phyloP scores from a whole-genome alignment of 2,888 invertebrate genomes.

The Isoperla grammatica region DNA sequence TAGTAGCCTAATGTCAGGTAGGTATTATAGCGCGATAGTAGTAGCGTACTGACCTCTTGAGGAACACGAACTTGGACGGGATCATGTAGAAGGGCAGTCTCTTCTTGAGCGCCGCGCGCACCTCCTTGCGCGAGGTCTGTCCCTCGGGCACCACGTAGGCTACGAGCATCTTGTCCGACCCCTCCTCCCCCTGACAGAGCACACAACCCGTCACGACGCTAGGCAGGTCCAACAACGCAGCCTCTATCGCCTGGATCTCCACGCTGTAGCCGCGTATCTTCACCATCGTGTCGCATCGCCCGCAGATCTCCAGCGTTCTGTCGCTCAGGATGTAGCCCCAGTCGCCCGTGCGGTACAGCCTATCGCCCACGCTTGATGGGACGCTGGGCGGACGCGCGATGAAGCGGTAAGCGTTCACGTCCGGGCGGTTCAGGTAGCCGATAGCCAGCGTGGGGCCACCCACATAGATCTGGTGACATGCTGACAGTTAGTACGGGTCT shows the following conservation, averaged over 20 bases:
- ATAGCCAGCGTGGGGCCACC: conserved; percentile 35
- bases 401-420: conserved; percentile 32
- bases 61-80: conserved; percentile 34
- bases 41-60: conserved; percentile 31
- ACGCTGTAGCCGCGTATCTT: conserved; percentile 36
- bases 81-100: conserved; percentile 36
- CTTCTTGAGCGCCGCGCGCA: conserved; percentile 33
- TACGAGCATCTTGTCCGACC: conserved; percentile 34
- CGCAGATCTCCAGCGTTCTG: conserved; percentile 33
- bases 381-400: conserved; percentile 30
- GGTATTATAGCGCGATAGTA: too few species aligned
- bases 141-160: conserved; percentile 33
- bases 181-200: conserved; percentile 33
- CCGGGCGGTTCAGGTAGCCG: conserved; percentile 35
- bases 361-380: conserved; percentile 26
- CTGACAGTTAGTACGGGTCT: too few species aligned
- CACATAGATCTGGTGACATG: conserved; percentile 35
- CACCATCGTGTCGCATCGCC: conserved; percentile 35
- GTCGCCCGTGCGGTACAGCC: conserved; percentile 35
- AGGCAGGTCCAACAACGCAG: conserved; percentile 31
- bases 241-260: conserved; percentile 36
- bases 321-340: conserved; percentile 35
- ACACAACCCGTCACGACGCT: conserved; percentile 33
- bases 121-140: conserved; percentile 23
- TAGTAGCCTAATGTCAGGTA: too few species aligned